phyloP scores from a whole-genome alignment of 2,797 vertebrate genomes.

The Arrhamphus sclerolepis region DNA sequence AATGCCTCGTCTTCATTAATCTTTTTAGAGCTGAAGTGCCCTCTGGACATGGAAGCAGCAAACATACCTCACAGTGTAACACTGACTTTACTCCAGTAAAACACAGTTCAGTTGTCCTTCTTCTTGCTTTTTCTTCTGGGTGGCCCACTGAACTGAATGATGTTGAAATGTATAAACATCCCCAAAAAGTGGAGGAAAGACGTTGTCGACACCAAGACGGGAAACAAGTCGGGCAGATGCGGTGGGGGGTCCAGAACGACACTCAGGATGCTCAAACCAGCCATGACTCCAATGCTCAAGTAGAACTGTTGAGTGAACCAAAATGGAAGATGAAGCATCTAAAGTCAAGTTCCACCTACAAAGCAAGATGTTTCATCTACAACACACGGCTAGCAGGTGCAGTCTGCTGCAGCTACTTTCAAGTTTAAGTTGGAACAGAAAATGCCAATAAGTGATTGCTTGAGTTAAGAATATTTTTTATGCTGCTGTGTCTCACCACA shows the following conservation, averaged over 20 bases:
- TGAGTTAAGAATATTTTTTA: too few species aligned
- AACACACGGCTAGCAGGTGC: too few species aligned
- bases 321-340: slow-evolving; percentile 4
- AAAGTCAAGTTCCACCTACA: too few species aligned
- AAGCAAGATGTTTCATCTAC: too few species aligned
- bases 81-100: slow-evolving; percentile 11
- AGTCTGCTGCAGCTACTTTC: too few species aligned
- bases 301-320: slow-evolving; percentile 83
- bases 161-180: slow-evolving; percentile 87
- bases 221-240: slow-evolving; percentile 88
- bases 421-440: too few species aligned
- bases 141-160: slow-evolving; percentile 84
- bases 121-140: slow-evolving; percentile 81
- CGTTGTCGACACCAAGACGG: slow-evolving; percentile 85
- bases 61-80: not conserved
- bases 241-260: slow-evolving; percentile 80
- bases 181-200: slow-evolving; percentile 89
- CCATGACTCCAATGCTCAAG: slow-evolving; percentile 82
- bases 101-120: slow-evolving; percentile 80
- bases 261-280: slow-evolving; percentile 79
- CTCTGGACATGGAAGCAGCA: not conserved
- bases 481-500: too few species aligned
- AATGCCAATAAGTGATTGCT: too few species aligned
- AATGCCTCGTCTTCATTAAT: too few species aligned
- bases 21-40: not conserved